These are phyloP conservation scores for Pelmatolapia mariae DNA, from an alignment of 2,113 vertebrate genomes.

Conservation along the genomic window DNA sequence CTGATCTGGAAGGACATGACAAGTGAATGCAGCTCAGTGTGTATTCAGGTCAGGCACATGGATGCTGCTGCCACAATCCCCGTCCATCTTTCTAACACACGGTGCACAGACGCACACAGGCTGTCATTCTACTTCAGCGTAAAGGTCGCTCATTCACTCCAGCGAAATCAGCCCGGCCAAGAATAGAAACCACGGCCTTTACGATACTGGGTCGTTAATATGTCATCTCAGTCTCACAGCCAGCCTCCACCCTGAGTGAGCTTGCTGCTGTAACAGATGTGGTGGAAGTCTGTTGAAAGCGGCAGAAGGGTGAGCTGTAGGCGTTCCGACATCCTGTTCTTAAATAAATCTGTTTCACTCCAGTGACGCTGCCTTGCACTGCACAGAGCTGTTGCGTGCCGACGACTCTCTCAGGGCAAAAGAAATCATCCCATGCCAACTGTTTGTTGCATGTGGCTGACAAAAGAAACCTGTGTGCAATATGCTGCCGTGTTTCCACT, in stretches of 20 bases:
- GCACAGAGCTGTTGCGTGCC: conserved; percentile 4
- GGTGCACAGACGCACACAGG: background rate
- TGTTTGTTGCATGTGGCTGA: background rate
- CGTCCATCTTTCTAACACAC: background rate
- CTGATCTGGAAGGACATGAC: conserved; percentile 16
- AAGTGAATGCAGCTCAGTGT: conserved; percentile 19
- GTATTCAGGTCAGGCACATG: background rate
- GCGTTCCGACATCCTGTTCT: conserved; percentile 31
- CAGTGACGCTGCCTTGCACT: background rate
- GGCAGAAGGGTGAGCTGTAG: conserved; percentile 12
- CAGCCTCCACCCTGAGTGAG: background rate
- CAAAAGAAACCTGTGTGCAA: background rate
- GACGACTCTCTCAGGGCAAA: background rate
- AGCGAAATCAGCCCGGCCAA: background rate
- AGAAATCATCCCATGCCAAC: background rate
- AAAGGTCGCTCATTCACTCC: conserved; percentile 26
- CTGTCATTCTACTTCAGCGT: background rate
- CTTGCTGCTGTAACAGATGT: conserved; percentile 42
- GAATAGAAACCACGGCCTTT: conserved; percentile 28
- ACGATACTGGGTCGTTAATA: background rate
- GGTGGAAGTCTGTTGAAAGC: conserved; percentile 23
- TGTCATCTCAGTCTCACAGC: conserved; percentile 13
- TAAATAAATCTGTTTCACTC: conserved; percentile 46
- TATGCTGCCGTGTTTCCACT: background rate
- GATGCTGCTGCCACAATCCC: background rate